Base-by-base conservation (phyloP, 53 echinoderm and acorn worm genomes). In the Actinopyga echinites region DNA sequence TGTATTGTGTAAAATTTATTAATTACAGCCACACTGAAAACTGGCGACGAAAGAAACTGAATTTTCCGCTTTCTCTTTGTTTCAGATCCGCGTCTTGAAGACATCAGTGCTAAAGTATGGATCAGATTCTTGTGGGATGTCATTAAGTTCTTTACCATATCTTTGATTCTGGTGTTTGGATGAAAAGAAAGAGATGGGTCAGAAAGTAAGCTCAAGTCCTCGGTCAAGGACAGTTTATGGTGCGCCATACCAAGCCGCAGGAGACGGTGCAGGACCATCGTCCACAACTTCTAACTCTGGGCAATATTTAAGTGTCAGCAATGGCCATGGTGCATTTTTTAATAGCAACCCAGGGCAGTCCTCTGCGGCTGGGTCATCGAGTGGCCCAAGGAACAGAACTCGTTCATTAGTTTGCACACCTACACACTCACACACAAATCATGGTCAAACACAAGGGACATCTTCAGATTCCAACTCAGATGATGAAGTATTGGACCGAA, bases 121-220 rank as follows among this genome's bases (percentile, higher is more conserved):
- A 49, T n/a, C n/a, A n/a, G n/a, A n/a, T n/a, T 49, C 49, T 49
- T 49, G 0, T 13, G 49, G 49, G 49, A 49, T 49, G 13, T 49
- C 1, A 49, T 49, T 49, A 49, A 49, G 49, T 49, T 13, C 17
- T 49, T 49, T n/a, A n/a, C n/a, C n/a, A 49, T 49, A 3, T 49
- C n/a, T 4, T 49, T 49, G 0, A 17, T 49, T 17, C 4, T 49
- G 49, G 49, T 49, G 49, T 49, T 13, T 49, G 9, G n/a, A n/a
- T 49, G 12, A 3, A 49, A 15, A 17, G 49, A 15, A 49, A 49
- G 49, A 55, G 5, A 95, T 95, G 95, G 95, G 95, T 64, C 95
- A 95, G 85, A 95, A 95, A 93, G 95, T 95, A 64, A 95, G 95
- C 89, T 95, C 95, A 32, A 91, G 91, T 61, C 95, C 95, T 31